phyloP scores from a whole-genome alignment of 2,797 vertebrate species.

The Lutjanus argentimaculatus region DNA sequence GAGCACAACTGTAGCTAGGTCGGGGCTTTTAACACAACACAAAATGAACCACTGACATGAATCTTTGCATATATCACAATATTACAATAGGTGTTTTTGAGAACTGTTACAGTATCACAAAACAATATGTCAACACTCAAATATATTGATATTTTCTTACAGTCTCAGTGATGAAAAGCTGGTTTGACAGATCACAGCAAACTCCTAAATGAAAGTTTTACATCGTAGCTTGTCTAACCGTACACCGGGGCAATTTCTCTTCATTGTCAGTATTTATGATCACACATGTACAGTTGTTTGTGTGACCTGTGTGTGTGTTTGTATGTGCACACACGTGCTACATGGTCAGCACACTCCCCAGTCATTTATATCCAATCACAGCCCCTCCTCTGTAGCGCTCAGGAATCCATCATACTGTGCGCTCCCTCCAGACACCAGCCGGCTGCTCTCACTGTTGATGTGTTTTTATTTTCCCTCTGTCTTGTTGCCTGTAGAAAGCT shows the following conservation, averaged over 20 bases:
- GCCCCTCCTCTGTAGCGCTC: slow-evolving; percentile 14
- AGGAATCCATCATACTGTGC: slow-evolving; percentile 47
- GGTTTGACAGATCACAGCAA: slow-evolving; percentile 19
- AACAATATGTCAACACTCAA: too few species aligned
- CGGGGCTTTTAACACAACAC: too few species aligned
- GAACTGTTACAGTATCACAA: too few species aligned
- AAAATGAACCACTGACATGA: too few species aligned
- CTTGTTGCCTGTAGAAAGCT: slow-evolving; percentile 46
- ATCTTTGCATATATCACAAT: too few species aligned
- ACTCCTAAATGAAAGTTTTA: slow-evolving; percentile 33
- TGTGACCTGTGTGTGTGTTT: not conserved
- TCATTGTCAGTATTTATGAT: not conserved
- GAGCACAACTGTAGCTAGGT: too few species aligned
- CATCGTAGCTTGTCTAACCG: slow-evolving; percentile 10
- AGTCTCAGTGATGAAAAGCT: slow-evolving; percentile 12
- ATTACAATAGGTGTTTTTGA: too few species aligned
- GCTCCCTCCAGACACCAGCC: slow-evolving; percentile 33
- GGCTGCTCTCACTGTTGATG: slow-evolving; percentile 53
- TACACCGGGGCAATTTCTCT: not conserved
- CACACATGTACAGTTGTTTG: not conserved
- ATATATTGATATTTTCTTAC: too few species aligned
- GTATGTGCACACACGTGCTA: not conserved
- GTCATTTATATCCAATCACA: slow-evolving; percentile 51
- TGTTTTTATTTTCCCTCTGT: slow-evolving; percentile 52
- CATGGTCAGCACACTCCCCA: slow-evolving; percentile 19